These are phyloP conservation scores for Cladorhizidae sp. DNA, from an alignment of 37 sponge, comb jelly and placozoan species.

Conservation along the genomic window DNA sequence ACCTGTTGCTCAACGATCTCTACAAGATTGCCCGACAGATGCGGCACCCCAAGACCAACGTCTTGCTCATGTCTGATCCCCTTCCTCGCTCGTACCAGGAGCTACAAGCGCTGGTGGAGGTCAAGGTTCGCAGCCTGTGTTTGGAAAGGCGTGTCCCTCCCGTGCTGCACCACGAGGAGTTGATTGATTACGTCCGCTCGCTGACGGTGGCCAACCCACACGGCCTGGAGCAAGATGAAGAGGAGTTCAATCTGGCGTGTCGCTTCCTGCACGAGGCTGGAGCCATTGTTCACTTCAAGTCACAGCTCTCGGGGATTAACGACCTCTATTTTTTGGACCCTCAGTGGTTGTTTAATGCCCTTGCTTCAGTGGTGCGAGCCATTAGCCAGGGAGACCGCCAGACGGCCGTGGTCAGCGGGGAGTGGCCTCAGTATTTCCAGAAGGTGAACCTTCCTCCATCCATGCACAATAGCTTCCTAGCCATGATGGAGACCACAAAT, in stretches of 20 bases:
- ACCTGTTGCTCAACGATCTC: constrained; percentile 39
- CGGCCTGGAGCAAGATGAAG: constrained; percentile 47
- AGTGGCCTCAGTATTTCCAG: constrained; percentile 42
- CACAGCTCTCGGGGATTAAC: constrained; percentile 1
- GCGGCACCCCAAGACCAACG: constrained; percentile 16
- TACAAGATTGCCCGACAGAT: constrained; percentile 31
- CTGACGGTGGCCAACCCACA: constrained; percentile 41
- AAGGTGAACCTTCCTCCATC: constrained; percentile 10
- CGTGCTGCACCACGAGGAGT: constrained; percentile 49
- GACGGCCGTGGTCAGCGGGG: constrained; percentile 26
- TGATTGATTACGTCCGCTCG: constrained; percentile 56
- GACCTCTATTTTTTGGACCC: constrained; percentile 70
- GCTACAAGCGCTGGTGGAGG: constrained; percentile 65
- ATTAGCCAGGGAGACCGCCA: not conserved
- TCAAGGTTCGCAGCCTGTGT: constrained; percentile 45
- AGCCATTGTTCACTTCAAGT: constrained; percentile 46
- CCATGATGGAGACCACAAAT: constrained; percentile 38
- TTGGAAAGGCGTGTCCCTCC: constrained; percentile 13
- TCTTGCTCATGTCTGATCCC: constrained; percentile 29
- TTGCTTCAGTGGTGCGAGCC: constrained; percentile 33
- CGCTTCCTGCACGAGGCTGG: constrained; percentile 78
- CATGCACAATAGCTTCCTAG: constrained; percentile 32
- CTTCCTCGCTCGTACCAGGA: constrained; percentile 63
- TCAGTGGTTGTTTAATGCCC: constrained; percentile 68
- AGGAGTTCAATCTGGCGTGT: constrained; percentile 64